Evolutionary conservation across 1,140 invertebrate genomes (phyloP).

Genomic region (Drosophila grimshawi): DNA sequence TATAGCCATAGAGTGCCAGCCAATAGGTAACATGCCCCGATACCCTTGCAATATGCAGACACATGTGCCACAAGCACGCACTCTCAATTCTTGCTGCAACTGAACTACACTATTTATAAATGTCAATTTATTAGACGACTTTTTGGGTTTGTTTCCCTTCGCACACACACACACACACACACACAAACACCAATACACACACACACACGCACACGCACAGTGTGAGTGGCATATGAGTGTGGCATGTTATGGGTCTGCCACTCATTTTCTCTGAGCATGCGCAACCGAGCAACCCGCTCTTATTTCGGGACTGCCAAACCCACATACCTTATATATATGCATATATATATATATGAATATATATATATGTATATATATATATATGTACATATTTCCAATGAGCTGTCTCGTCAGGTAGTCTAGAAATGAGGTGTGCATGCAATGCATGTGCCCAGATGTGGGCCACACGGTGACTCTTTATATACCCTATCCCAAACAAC

Average conservation of each 20-base stretch:
- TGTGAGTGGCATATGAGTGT: conserved; percentile 49
- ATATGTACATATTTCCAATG: conserved; percentile 18
- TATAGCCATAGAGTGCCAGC: background rate
- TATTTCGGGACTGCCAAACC: conserved; percentile 64
- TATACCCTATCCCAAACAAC: background rate
- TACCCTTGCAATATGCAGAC: conserved; percentile 66
- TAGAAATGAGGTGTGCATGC: conserved; percentile 63
- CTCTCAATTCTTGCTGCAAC: conserved; percentile 26
- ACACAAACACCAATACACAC: too few relatives aligned
- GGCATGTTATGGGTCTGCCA: conserved; percentile 62
- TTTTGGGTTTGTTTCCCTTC: conserved; percentile 58
- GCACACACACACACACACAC: background rate
- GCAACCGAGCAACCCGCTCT: conserved; percentile 59
- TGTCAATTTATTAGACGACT: conserved; percentile 67
- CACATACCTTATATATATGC: conserved; percentile 37
- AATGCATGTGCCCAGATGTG: conserved; percentile 42
- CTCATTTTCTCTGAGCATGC: conserved; percentile 53
- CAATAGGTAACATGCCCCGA: conserved; percentile 51
- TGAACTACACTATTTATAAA: conserved; percentile 57
- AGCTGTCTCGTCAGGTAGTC: conserved; percentile 65
- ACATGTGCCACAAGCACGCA: conserved; percentile 66
- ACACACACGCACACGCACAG: background rate
- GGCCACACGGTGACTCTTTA: conserved; percentile 37
- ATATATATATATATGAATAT: too few relatives aligned
- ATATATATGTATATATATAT: too few relatives aligned